phyloP scores from a whole-genome alignment of 2,113 vertebrate species.

The Macquaria australasica region DNA sequence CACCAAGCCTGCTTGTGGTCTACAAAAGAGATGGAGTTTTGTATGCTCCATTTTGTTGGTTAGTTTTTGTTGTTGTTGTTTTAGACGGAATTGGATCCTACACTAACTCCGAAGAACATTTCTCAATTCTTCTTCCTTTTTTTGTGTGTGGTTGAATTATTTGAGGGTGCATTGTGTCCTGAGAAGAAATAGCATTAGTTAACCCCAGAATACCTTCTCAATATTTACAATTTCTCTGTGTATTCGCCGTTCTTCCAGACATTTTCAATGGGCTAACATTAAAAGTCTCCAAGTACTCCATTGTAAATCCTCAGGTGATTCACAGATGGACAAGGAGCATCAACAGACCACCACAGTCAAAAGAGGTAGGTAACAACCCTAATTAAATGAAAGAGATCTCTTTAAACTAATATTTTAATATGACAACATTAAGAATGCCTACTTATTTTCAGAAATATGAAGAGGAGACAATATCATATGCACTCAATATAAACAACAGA shows the following conservation, averaged over 20 bases:
- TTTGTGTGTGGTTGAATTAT: background rate
- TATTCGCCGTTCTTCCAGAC: constrained; percentile 50
- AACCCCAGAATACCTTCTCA: background rate
- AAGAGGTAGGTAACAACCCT: constrained; percentile 49
- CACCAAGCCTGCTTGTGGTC: background rate
- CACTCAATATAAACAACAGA: constrained; percentile 73
- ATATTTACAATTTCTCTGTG: background rate
- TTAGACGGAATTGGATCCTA: background rate
- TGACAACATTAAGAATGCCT: background rate
- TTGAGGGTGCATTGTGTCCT: background rate
- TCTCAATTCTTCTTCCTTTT: background rate
- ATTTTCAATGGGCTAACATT: constrained; percentile 23
- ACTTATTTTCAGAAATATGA: constrained; percentile 38
- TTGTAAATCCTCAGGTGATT: constrained; percentile 77
- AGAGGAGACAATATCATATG: constrained; percentile 73
- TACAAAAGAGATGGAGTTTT: background rate
- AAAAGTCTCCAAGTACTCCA: constrained; percentile 67
- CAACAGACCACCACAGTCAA: background rate
- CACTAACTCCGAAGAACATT: background rate
- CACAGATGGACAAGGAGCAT: constrained; percentile 64
- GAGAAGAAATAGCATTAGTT: background rate
- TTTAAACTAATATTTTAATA: background rate
- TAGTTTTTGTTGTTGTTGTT: background rate
- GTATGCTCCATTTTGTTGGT: background rate
- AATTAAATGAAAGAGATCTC: background rate